phyloP scores from a whole-genome alignment of 2,888 invertebrate genomes.

The Melolontha melolontha region DNA sequence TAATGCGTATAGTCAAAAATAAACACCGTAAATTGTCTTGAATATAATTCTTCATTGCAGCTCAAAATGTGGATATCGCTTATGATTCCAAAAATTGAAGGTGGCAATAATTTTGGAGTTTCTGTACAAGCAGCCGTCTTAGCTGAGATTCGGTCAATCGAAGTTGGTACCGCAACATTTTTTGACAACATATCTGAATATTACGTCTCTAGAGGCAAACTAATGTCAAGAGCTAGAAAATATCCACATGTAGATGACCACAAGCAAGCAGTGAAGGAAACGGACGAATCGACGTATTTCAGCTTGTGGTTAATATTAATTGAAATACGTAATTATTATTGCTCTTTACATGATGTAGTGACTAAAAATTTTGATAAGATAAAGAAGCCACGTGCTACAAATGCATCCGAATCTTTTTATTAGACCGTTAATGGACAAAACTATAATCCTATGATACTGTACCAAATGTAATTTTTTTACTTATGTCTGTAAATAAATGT shows the following conservation, averaged over 20 bases:
- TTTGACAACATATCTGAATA: slow-evolving; percentile 98
- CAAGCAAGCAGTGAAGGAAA: slow-evolving; percentile 89
- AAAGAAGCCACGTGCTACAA: slow-evolving; percentile 94
- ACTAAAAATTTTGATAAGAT: slow-evolving; percentile 99
- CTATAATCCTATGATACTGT: no score
- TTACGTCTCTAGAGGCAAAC: slow-evolving; percentile 89
- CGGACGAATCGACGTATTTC: slow-evolving; percentile 97
- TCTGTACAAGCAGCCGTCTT: slow-evolving; percentile 98
- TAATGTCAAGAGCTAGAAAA: slow-evolving; percentile 92
- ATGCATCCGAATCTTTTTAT: slow-evolving; percentile 83
- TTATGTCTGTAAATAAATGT: no score
- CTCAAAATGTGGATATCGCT: slow-evolving; percentile 99
- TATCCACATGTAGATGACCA: slow-evolving; percentile 98
- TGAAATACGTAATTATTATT: slow-evolving; percentile 97
- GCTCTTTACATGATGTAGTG: slow-evolving; percentile 96
- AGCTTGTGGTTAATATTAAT: slow-evolving; percentile 94
- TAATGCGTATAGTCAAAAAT: no score
- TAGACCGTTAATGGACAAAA: slow-evolving; percentile 58
- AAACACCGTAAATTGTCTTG: not conserved
- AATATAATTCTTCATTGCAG: slow-evolving; percentile 62
- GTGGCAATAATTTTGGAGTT: slow-evolving; percentile 99
- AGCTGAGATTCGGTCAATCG: slow-evolving; percentile 95
- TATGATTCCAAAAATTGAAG: slow-evolving; percentile 99
- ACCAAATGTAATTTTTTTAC: no score
- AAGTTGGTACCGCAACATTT: slow-evolving; percentile 97